Base-by-base conservation (phyloP, 2,113 vertebrate genomes). In the Semicossyphus pulcher region DNA sequence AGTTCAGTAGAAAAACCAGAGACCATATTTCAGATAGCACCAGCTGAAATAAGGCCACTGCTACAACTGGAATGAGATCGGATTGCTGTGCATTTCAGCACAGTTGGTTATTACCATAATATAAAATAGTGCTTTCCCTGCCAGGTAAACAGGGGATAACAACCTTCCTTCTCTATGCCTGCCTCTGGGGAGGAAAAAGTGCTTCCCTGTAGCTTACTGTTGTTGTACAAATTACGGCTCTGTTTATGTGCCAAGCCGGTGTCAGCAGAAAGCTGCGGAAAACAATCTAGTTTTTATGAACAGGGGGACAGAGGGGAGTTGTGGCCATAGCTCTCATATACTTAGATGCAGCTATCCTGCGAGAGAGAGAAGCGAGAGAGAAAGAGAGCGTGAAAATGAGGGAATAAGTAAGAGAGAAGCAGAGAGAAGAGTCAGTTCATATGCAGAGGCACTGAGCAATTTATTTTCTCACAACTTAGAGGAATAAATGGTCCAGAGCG, bases 61-160 rank as follows among this genome's bases (percentile, higher is more conserved):
- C 78, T 53, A 26, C 47, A 61, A 61, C 60, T 52, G 56, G 45
- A 77, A 72, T 86, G 67, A 79, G 83, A 81, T 69, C 44, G 51
- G 56, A 76, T 85, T 81, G 74, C 88, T 56, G 61, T 68, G 83
- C 69, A 80, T 79, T 91, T 86, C 79, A 74, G 76, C 78, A 37
- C 44, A 72, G 76, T 72, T 49, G 52, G 82, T 90, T 90, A 90
- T 91, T 89, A 90, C 65, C 62, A 78, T 88, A 86, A 85, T 85
- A 76, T 88, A 89, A 86, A 89, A 86, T 80, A 86, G 76, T 81
- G 76, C 84, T 79, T 77, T 68, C 56, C 53, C 68, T 67, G 66
- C 61, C 86, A 91, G 89, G 92, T 92, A 93, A 93, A 93, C 81
- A 83, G 53, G 58, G 86, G 84, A 92, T 91, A 94, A 94, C 88